Base-by-base conservation (phyloP, 2,888 invertebrate genomes). In the Emesis castigata region DNA sequence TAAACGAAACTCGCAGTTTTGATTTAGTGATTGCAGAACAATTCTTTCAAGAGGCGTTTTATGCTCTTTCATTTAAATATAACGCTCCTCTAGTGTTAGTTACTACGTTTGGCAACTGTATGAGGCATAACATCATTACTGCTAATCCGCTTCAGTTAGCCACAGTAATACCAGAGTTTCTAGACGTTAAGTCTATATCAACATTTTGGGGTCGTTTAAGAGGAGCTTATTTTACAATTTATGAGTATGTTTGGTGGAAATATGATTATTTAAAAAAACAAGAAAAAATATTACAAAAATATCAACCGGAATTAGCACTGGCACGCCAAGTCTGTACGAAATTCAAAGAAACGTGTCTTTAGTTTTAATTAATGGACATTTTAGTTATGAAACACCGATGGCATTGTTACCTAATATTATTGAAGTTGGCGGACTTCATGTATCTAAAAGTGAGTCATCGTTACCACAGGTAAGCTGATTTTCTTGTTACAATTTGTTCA, bases 391-490 rank as follows among this genome's bases (percentile, higher is more conserved):
- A 66, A 82, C 90, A 6, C 92, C 96, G 0, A 89, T 91, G 7
- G 96, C 96, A 0, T 91, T 94, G 26, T 91, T 96, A 2, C 96
- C 96, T 0, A 96, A 96, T 86, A 91, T 96, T 77, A 91, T 96
- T 1, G 96, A 96, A 86, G 93, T 97, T 68, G 97, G 96, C 18
- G 97, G 97, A 29, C 88, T 94, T 66, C 97, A 97, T 90, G 88
- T 96, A 5, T 91, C 90, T 16, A 89, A 90, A 56, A 92, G 90
- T 79, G 89, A 91, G 53, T 85, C 81, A 0, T 85, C 90, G 69
- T 89, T 95, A n/a, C 93, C 95, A 6, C 22, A 82, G 79, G 87
- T 87, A 77, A 77, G 73, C 56, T 16, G 26, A n/a, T n/a, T 64
- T 53, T 83, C 53, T 76, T 26, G 6, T 26, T 26, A 1, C 26